phyloP scores from a whole-genome alignment of 1,140 invertebrate genomes.

The Samia ricini region DNA sequence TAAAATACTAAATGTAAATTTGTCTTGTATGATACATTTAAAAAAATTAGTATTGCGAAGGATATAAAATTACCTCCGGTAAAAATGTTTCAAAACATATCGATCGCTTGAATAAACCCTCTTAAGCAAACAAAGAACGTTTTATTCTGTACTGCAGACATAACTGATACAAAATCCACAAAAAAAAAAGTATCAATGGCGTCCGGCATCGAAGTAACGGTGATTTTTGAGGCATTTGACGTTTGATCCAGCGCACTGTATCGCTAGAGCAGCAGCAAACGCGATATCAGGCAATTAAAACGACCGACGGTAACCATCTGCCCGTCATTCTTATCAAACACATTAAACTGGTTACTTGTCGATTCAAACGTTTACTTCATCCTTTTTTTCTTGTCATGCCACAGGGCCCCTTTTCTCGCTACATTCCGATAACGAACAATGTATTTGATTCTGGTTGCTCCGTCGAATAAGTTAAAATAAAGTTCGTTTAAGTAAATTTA shows the following conservation, averaged over 20 bases:
- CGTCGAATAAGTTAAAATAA: slow-evolving; percentile 65
- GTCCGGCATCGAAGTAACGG: not conserved
- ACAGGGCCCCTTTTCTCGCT: slow-evolving; percentile 52
- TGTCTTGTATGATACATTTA: no score
- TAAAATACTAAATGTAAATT: not conserved
- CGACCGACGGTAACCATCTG: slow-evolving; percentile 60
- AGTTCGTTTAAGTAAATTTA: slow-evolving; percentile 10
- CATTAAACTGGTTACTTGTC: slow-evolving; percentile 68
- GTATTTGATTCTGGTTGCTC: slow-evolving; percentile 44
- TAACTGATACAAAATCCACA: not conserved
- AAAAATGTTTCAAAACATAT: not conserved
- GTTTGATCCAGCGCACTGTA: slow-evolving; percentile 42
- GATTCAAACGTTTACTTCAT: slow-evolving; percentile 49
- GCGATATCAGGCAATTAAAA: slow-evolving; percentile 68
- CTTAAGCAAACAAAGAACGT: not conserved
- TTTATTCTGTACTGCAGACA: not conserved
- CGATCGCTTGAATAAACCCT: not conserved
- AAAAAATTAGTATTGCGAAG: not conserved
- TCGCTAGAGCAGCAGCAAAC: slow-evolving; percentile 31
- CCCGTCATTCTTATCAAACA: slow-evolving; percentile 73
- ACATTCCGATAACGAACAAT: slow-evolving; percentile 60
- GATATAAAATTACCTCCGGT: not conserved
- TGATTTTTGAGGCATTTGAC: slow-evolving; percentile 34
- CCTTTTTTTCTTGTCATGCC: slow-evolving; percentile 44
- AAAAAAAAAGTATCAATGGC: not conserved